A percentile compares a stretch with the other conserved stretches of the same genome.
phyloP scores from a whole-genome alignment of 2,797 vertebrate genomes.

The Gymnothorax javanicus region DNA sequence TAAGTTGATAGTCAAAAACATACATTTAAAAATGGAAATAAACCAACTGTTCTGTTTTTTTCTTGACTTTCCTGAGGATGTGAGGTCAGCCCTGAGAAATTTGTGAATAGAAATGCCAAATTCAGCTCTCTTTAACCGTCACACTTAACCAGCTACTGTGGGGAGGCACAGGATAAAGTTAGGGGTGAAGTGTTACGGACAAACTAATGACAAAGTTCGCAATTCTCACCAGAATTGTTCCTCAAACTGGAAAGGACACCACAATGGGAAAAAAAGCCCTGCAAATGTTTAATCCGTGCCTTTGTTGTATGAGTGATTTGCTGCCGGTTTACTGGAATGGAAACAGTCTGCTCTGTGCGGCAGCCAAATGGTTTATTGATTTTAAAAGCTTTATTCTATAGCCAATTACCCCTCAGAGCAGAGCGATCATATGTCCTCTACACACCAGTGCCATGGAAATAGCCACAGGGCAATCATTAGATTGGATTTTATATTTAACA shows the following conservation, averaged over 20 bases:
- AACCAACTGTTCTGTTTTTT: not conserved
- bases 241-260: not conserved
- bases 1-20: not conserved
- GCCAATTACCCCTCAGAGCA: conserved; percentile 3
- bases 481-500: not conserved
- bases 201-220: not conserved
- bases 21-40: not conserved
- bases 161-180: too few relatives aligned
- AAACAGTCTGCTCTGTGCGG: not conserved
- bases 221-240: not conserved
- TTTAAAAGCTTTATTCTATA: conserved; percentile 16
- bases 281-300: not conserved
- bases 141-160: not conserved
- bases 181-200: not conserved
- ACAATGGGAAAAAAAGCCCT: not conserved
- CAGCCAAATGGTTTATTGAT: conserved; percentile 12
- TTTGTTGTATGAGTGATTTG: conserved; percentile 16
- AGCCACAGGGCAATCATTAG: not conserved
- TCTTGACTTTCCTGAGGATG: not conserved
- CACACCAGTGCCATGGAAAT: not conserved
- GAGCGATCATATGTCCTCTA: not conserved
- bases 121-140: not conserved
- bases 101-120: not conserved
- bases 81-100: not conserved
- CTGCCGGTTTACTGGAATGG: not conserved